Conservation (phyloP, 2,113 vertebrate species). For the Nipponia nippon region DNA sequence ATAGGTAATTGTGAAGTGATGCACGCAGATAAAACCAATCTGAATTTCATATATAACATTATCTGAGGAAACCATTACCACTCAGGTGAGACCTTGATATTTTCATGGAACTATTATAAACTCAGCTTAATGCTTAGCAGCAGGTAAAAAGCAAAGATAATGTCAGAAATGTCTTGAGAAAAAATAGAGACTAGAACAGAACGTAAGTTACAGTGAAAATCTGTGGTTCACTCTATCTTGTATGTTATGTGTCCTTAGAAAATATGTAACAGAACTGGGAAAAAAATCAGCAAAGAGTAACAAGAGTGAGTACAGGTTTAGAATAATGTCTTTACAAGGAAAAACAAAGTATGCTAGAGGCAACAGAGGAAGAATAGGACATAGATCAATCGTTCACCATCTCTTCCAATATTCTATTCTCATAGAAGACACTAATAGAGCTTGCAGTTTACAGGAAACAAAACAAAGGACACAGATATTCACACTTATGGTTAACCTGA, state of each 20-base stretch:
- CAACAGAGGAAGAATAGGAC: not conserved
- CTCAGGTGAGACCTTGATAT: not conserved
- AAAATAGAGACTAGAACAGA: not conserved
- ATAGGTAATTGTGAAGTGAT: not conserved
- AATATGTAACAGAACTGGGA: not conserved
- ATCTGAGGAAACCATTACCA: not conserved
- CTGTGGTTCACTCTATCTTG: not conserved
- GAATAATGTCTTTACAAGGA: not conserved
- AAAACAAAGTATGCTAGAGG: not conserved
- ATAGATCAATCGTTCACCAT: not conserved
- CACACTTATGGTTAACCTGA: not conserved
- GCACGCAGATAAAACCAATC: not conserved
- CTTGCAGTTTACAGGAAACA: not conserved
- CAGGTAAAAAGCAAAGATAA: not conserved
- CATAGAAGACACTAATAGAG: not conserved
- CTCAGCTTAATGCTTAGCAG: not conserved
- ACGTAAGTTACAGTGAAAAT: not conserved
- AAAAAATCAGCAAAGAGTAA: not conserved
- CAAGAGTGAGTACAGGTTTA: not conserved
- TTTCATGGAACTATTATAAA: not conserved
- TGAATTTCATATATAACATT: not conserved
- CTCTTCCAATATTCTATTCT: not conserved
- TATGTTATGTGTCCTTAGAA: not conserved
- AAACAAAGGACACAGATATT: not conserved
- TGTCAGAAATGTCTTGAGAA: not conserved